Evolutionary conservation across 1,140 invertebrate genomes (phyloP).

Genomic region (Papilio polyxenes): DNA sequence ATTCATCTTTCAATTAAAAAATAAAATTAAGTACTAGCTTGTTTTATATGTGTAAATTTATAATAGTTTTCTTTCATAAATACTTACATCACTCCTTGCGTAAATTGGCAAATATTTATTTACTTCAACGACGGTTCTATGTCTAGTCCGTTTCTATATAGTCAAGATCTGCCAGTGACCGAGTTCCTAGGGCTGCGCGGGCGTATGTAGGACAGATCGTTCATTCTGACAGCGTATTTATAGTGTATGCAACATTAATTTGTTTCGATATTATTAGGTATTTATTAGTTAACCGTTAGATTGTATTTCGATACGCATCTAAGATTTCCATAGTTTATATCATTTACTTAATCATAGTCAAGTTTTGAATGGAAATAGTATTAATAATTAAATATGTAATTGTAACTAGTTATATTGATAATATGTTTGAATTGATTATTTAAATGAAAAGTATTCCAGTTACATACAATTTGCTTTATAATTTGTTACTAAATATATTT

Average conservation of each 20-base stretch:
- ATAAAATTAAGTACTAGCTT: too few relatives aligned
- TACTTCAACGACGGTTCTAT: too few relatives aligned
- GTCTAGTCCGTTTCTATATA: too few relatives aligned
- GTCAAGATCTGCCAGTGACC: not conserved
- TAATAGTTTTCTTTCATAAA: too few relatives aligned
- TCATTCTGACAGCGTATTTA: constrained; percentile 36
- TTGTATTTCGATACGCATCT: constrained; percentile 20
- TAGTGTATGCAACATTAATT: constrained; percentile 36
- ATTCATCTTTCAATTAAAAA: too few relatives aligned
- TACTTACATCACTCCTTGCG: too few relatives aligned
- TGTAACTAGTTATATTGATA: not conserved
- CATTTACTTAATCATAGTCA: constrained; percentile 11
- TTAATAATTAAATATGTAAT: not conserved
- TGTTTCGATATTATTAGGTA: constrained; percentile 36
- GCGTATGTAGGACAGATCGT: constrained; percentile 39
- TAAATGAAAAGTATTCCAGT: not conserved
- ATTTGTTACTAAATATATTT: too few relatives aligned
- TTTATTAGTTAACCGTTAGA: constrained; percentile 29
- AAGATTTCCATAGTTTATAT: constrained; percentile 5
- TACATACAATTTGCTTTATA: too few relatives aligned
- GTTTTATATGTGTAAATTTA: too few relatives aligned
- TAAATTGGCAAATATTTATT: too few relatives aligned
- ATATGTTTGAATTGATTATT: not conserved
- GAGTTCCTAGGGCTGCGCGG: constrained; percentile 29
- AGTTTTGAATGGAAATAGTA: not conserved